These are phyloP conservation scores for Noctua janthe DNA, from an alignment of 2,888 invertebrate genomes.

Conservation along the genomic window DNA sequence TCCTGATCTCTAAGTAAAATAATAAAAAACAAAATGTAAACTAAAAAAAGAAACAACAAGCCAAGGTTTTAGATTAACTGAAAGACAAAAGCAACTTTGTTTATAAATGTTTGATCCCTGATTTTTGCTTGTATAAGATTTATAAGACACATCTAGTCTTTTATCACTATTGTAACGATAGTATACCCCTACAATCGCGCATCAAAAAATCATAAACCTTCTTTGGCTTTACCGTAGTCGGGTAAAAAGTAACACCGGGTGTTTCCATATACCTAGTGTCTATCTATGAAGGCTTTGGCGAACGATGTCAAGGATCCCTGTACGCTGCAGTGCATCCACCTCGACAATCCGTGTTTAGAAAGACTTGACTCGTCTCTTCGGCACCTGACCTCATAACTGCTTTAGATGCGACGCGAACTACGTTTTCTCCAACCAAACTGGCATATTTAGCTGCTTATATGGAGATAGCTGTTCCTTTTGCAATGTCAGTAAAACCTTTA, in stretches of 20 bases:
- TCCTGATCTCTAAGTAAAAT: constrained; percentile 4
- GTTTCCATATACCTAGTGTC: constrained; percentile 27
- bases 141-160: background rate
- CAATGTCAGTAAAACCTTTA: constrained; percentile 50
- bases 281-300: constrained; percentile 54
- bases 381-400: constrained; percentile 72
- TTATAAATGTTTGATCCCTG: background rate
- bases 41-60: constrained; percentile 6
- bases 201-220: background rate
- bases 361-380: constrained; percentile 66
- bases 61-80: constrained; percentile 4
- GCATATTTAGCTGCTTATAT: constrained; percentile 31
- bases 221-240: background rate
- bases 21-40: constrained; percentile 16
- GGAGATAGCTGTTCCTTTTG: constrained; percentile 35
- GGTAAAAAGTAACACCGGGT: constrained; percentile 16
- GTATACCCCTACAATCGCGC: background rate
- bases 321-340: constrained; percentile 68
- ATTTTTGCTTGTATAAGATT: background rate
- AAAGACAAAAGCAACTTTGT: background rate
- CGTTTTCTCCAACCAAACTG: constrained; percentile 42
- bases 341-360: constrained; percentile 69
- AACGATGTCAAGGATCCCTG: constrained; percentile 82
- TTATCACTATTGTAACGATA: background rate
- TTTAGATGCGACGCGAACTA: constrained; percentile 54